Evolutionary conservation across 2,113 vertebrate species (phyloP).

Genomic region (Pachycephala philippinensis): DNA sequence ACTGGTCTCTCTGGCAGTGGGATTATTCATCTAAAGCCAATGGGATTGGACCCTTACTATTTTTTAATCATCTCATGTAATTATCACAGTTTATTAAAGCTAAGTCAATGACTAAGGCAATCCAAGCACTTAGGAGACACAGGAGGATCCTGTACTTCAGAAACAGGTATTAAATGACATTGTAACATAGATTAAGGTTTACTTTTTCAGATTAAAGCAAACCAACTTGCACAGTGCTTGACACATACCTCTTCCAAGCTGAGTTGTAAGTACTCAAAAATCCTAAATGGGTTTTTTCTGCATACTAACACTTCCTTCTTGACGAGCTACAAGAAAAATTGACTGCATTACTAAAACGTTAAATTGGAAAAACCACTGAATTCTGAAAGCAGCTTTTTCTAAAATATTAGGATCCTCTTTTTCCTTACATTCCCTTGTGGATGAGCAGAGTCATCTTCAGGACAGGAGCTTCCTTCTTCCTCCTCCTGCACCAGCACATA

Average conservation of each 20-base stretch:
- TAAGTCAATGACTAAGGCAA: not conserved
- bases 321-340: conserved; percentile 35
- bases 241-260: conserved; percentile 88
- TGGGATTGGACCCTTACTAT: not conserved
- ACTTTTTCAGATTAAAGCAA: not conserved
- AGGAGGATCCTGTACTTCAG: not conserved
- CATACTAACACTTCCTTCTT: conserved; percentile 69
- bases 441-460: not conserved
- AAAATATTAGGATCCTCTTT: not conserved
- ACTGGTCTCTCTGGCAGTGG: not conserved
- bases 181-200: not conserved
- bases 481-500: conserved; percentile 78
- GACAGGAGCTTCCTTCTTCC: not conserved
- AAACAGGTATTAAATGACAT: not conserved
- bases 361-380: not conserved
- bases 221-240: not conserved
- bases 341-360: not conserved
- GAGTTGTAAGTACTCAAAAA: conserved; percentile 90
- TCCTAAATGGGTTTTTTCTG: conserved; percentile 79
- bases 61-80: not conserved
- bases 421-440: conserved; percentile 34
- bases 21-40: not conserved
- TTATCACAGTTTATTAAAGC: not conserved
- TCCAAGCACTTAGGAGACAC: not conserved
- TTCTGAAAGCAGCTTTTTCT: not conserved